A percentile compares a stretch with the other conserved stretches of the same genome.
phyloP scores from a whole-genome alignment of 1,140 invertebrate species.

The Trachymyrmex septentrionalis region DNA sequence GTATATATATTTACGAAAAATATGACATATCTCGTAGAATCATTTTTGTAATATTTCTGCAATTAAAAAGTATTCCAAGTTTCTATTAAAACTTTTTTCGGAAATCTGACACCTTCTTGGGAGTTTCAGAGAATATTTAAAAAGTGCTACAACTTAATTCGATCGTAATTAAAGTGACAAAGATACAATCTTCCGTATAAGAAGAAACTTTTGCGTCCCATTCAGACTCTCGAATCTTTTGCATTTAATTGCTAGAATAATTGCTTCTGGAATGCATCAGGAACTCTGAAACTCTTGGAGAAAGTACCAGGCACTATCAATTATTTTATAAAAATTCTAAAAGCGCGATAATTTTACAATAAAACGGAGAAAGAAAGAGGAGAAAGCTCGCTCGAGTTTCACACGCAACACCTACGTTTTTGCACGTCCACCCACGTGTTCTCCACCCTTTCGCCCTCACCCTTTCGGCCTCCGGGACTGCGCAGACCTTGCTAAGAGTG shows the following conservation, averaged over 20 bases:
- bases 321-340: neutral
- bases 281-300: neutral
- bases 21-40: neutral
- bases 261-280: neutral
- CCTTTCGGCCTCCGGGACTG: neutral
- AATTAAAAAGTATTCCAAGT: neutral
- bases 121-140: no score
- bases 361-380: neutral
- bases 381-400: constrained; percentile 5
- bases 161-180: neutral
- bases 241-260: neutral
- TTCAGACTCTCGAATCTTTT: neutral
- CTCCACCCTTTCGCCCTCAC: constrained; percentile 26
- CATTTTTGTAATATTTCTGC: neutral
- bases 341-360: neutral
- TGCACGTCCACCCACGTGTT: constrained; percentile 22
- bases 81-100: neutral
- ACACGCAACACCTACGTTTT: constrained; percentile 43
- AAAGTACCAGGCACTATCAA: neutral
- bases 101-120: neutral
- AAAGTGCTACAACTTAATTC: neutral
- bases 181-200: neutral
- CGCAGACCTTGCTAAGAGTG: constrained; percentile 26
- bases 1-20: neutral
- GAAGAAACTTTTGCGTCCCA: neutral